Evolutionary conservation across 2,797 vertebrate species (phyloP).

Genomic region (Enteromius trimaculatus): DNA sequence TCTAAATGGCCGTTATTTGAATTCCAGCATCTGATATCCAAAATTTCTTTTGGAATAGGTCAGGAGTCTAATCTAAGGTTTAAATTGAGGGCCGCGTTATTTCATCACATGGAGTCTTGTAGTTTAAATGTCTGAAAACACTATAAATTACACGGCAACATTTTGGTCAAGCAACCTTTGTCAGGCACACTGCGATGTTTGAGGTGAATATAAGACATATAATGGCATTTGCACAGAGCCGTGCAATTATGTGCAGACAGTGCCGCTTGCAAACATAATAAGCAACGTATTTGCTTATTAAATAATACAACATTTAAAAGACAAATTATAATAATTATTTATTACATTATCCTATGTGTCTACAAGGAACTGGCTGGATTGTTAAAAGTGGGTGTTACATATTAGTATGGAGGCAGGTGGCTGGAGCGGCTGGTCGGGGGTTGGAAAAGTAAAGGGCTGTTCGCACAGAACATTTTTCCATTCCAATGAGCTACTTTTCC

Average conservation of each 20-base stretch:
- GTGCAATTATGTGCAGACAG: not conserved
- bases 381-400: not conserved
- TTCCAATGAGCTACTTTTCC: not conserved
- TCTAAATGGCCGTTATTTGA: slow-evolving; percentile 9
- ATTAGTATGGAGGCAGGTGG: not conserved
- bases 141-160: not conserved
- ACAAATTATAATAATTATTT: not conserved
- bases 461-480: not conserved
- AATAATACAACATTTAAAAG: not conserved
- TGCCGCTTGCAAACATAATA: not conserved
- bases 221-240: not conserved
- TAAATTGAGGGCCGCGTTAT: no score
- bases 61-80: not conserved
- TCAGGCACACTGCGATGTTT: not conserved
- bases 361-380: not conserved
- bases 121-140: not conserved
- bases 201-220: not conserved
- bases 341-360: no score
- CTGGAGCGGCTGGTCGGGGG: not conserved
- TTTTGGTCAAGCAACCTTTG: not conserved
- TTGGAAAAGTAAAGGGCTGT: not conserved
- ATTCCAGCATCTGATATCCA: slow-evolving; percentile 1
- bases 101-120: not conserved
- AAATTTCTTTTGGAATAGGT: not conserved
- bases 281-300: not conserved